Base-by-base conservation (phyloP, 2,797 vertebrate species). In the Tapirus indicus region DNA sequence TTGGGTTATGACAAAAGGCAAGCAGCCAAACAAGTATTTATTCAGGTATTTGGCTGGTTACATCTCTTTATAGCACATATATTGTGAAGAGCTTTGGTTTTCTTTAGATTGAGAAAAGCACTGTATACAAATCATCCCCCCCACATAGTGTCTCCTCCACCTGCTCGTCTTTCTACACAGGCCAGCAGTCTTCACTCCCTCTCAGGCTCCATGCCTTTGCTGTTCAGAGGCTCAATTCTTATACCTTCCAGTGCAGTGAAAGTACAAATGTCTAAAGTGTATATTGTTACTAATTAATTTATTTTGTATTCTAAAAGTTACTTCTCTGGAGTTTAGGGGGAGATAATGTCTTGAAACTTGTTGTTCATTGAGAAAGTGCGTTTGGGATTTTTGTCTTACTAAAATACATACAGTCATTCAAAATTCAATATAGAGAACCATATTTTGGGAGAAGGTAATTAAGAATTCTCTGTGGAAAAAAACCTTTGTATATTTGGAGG, bases 71-170 rank as follows among this genome's bases (percentile, higher is more conserved):
- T 97, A 95, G 93, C n/a, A 7, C 72, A 49, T 87, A 32, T 82
- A 87, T 88, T 56, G 66, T 64, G 78, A 97, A 98, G 94, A 97
- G 87, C 72, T 97, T 96, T 5, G 97, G 88, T 97, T 98, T 98
- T 98, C 96, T 97, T 92, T 92, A 66, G 97, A 91, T 95, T 96
- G 96, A 75, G 95, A 96, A 60, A 97, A 93, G 84, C 91, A 8
- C 23, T 71, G 16, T 71, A 20, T 75, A 95, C 95, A 97, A 93
- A 52, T 84, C 71, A 80, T 89, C 95, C 96, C 98, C 92, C 77
- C 82, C 96, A 68, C 85, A 7, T 69, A 35, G 54, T 49, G 62
- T 94, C 96, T 97, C 96, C 78, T 97, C 96, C 93, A 82, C 97
- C 97, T 83, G 94, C 97, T 82, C 94, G 0, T 80, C 71, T 83